Conservation (phyloP, 2,113 vertebrate species). For the Gasterosteus aculeatus region DNA sequence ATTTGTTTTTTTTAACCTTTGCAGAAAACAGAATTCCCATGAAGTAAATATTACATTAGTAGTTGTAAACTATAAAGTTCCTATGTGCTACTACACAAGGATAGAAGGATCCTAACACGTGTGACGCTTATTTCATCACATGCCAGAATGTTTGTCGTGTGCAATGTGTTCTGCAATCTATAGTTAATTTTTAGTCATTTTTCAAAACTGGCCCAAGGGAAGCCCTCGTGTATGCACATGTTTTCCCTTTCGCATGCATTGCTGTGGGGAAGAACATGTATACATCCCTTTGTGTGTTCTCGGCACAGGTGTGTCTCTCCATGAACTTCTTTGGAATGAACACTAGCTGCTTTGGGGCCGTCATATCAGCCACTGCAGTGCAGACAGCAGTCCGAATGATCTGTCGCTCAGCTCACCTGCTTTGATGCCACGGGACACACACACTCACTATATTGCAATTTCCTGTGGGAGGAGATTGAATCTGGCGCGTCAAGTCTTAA, state of each 20-base stretch:
- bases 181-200: constrained; percentile 27
- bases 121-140: constrained; percentile 5
- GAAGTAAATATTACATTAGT: background rate
- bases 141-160: constrained; percentile 14
- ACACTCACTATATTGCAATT: constrained; percentile 39
- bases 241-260: constrained; percentile 3
- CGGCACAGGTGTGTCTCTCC: constrained; percentile 3
- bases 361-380: constrained; percentile 33
- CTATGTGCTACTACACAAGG: background rate
- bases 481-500: constrained; percentile 43
- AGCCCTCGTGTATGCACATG: constrained; percentile 12
- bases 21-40: background rate
- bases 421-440: constrained; percentile 38
- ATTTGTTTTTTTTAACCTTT: background rate
- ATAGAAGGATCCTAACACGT: no score
- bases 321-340: constrained; percentile 42
- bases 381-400: constrained; percentile 43
- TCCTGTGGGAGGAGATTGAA: constrained; percentile 39
- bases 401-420: constrained; percentile 56
- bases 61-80: background rate
- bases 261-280: constrained; percentile 14
- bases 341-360: constrained; percentile 57
- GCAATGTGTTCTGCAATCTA: background rate
- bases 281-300: constrained; percentile 21
- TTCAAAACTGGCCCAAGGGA: no score